Conservation (phyloP, 2,888 invertebrate genomes). For the Scaptomyza cyrtandrae region DNA sequence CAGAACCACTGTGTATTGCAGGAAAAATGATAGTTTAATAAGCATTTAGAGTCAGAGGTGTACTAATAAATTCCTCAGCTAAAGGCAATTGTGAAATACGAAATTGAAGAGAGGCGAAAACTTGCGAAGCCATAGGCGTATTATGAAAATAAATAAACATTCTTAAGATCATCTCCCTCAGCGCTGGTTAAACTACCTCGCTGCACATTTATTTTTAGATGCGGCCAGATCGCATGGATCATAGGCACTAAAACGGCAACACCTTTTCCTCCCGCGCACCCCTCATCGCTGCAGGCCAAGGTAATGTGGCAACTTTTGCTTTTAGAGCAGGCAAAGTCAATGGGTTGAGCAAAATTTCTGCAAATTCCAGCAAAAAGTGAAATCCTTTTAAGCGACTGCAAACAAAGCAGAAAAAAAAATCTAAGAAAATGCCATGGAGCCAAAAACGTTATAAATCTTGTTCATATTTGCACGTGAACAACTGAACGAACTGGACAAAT, state of each 20-base stretch:
- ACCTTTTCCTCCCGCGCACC: background rate
- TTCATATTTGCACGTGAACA: conserved; percentile 74
- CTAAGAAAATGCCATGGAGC: conserved; percentile 64
- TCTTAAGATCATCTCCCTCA: conserved; percentile 51
- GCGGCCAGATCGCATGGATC: conserved; percentile 37
- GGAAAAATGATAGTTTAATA: conserved; percentile 28
- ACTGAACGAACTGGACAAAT: conserved; percentile 21
- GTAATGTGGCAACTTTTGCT: conserved; percentile 34
- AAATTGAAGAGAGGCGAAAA: conserved; percentile 13
- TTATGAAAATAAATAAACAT: conserved; percentile 5
- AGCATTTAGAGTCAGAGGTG: conserved; percentile 14
- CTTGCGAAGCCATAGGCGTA: conserved; percentile 18
- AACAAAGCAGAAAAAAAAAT: conserved; percentile 41
- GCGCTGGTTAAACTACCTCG: conserved; percentile 20
- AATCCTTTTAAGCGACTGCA: conserved; percentile 72
- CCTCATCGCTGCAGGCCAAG: background rate
- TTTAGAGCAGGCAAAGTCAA: conserved; percentile 39
- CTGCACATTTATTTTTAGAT: conserved; percentile 47
- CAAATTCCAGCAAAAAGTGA: conserved; percentile 71
- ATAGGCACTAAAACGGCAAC: conserved; percentile 40
- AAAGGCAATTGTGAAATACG: conserved; percentile 20
- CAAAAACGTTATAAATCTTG: conserved; percentile 73
- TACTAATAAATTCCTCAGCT: background rate
- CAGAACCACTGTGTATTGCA: background rate
- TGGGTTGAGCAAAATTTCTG: conserved; percentile 42